These are phyloP conservation scores for Scaptomyza caliginosa DNA, from an alignment of 2,888 invertebrate species.

Conservation along the genomic window DNA sequence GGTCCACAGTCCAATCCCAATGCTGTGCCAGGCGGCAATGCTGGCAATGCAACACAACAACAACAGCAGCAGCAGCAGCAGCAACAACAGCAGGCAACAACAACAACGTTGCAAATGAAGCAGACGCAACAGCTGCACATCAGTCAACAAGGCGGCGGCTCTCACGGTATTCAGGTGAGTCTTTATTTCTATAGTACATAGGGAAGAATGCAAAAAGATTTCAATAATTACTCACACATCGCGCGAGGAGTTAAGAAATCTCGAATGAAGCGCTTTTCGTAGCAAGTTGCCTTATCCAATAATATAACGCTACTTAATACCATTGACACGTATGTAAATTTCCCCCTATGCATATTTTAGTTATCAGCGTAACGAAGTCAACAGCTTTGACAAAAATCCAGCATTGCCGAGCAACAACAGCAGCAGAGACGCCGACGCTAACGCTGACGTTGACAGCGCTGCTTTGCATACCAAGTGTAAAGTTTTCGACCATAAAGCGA, in stretches of 20 bases:
- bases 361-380: constrained; percentile 78
- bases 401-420: constrained; percentile 29
- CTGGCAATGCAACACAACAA: constrained; percentile 69
- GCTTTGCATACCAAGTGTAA: constrained; percentile 33
- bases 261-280: background rate
- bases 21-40: constrained; percentile 66
- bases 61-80: constrained; percentile 63
- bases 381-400: constrained; percentile 71
- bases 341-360: constrained; percentile 72
- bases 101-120: constrained; percentile 90
- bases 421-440: constrained; percentile 5
- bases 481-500: constrained; percentile 39
- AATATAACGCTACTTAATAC: constrained; percentile 75
- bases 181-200: background rate
- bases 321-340: constrained; percentile 78
- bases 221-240: background rate
- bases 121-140: constrained; percentile 95
- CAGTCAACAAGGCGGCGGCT: constrained; percentile 90
- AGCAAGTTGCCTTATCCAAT: constrained; percentile 59
- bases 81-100: constrained; percentile 80
- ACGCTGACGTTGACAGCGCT: constrained; percentile 20
- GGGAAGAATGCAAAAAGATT: background rate
- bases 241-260: background rate
- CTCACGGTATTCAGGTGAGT: constrained; percentile 92
- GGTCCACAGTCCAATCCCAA: constrained; percentile 69